Percentiles rank a stretch among this genome's conserved stretches.
phyloP scores from a whole-genome alignment of 2,888 invertebrate species.

The Drosophila infuscata region DNA sequence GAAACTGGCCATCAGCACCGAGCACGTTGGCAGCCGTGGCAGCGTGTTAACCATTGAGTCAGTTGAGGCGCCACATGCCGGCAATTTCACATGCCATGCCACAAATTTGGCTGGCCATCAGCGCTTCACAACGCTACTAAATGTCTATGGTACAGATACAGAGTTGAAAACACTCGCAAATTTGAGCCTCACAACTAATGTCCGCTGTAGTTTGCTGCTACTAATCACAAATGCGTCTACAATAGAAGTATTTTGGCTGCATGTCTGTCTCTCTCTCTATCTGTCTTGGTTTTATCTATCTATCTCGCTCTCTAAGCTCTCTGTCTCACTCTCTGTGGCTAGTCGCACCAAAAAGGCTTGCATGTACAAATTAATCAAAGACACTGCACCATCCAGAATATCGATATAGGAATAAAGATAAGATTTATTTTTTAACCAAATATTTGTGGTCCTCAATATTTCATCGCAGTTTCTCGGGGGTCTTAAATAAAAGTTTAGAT shows the following conservation, averaged over 20 bases:
- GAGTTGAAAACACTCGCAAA: background rate
- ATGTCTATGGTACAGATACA: slow-evolving; percentile 89
- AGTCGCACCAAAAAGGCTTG: slow-evolving; percentile 50
- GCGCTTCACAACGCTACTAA: slow-evolving; percentile 89
- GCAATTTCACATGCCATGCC: slow-evolving; percentile 91
- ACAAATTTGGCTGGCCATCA: slow-evolving; percentile 90
- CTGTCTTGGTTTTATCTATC: slow-evolving; percentile 1
- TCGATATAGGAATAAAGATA: background rate
- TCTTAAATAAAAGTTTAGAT: background rate
- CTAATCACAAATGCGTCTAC: slow-evolving; percentile 59
- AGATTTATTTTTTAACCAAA: background rate
- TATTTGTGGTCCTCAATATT: background rate
- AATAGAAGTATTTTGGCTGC: slow-evolving; percentile 44
- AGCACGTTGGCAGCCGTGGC: slow-evolving; percentile 86
- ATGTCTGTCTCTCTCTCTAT: slow-evolving; percentile 44
- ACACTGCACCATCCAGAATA: slow-evolving; percentile 16
- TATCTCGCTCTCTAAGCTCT: slow-evolving; percentile 16
- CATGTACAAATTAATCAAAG: slow-evolving; percentile 54
- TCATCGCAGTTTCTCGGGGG: background rate
- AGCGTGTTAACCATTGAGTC: slow-evolving; percentile 88
- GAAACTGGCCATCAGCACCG: slow-evolving; percentile 87
- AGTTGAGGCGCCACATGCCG: slow-evolving; percentile 89
- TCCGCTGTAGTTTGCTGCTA: slow-evolving; percentile 59
- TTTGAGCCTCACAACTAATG: slow-evolving; percentile 3
- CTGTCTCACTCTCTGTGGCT: slow-evolving; percentile 28